A percentile compares a stretch with the other conserved stretches of the same genome.
Evolutionary conservation across 2,888 invertebrate genomes (phyloP).

Genomic region (Campaea margaritaria): DNA sequence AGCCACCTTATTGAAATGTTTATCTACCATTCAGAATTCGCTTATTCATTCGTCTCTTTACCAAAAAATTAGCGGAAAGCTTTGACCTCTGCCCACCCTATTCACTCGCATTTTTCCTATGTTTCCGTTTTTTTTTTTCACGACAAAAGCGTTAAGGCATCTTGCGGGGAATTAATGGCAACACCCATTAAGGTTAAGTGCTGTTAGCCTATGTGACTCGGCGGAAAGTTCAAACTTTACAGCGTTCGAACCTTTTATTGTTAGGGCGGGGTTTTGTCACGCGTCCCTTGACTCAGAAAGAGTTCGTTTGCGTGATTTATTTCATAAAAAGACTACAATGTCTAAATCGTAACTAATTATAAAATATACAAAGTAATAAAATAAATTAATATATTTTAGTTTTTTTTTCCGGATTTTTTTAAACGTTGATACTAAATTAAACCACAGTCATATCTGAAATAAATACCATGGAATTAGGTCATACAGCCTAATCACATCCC

Average conservation of each 20-base stretch:
- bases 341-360: too few species aligned
- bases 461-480: too few species aligned
- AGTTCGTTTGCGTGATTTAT: too few species aligned
- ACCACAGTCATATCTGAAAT: too few species aligned
- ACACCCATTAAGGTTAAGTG: slow-evolving; percentile 76
- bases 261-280: slow-evolving; percentile 34
- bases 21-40: slow-evolving; percentile 43
- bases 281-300: slow-evolving; percentile 5
- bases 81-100: slow-evolving; percentile 50
- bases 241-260: slow-evolving; percentile 55
- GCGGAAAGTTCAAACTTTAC: slow-evolving; percentile 67
- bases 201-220: slow-evolving; percentile 76
- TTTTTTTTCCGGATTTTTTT: too few species aligned
- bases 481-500: too few species aligned
- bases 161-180: slow-evolving; percentile 73
- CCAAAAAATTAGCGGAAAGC: slow-evolving; percentile 53
- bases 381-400: too few species aligned
- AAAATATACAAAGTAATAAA: too few species aligned
- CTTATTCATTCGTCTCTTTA: slow-evolving; percentile 50
- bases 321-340: too few species aligned
- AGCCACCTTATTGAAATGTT: slow-evolving; percentile 48
- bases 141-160: slow-evolving; percentile 72
- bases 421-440: too few species aligned
- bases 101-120: slow-evolving; percentile 48
- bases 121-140: slow-evolving; percentile 51